Base-by-base conservation (phyloP, 2,113 vertebrate species). In the Protobothrops flavoviridis region DNA sequence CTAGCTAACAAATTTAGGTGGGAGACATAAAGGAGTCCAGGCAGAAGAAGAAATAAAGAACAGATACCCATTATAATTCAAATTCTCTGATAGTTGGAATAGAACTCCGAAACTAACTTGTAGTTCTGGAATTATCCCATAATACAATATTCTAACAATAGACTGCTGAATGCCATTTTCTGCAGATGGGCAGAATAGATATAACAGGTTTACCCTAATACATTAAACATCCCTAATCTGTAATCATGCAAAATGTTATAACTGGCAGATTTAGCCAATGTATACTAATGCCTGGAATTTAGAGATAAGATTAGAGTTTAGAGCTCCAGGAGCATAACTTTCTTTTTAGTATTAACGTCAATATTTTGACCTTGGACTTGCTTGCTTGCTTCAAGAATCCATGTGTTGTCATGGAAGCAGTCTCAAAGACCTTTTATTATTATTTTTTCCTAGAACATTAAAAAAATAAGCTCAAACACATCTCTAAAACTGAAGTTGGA, bases 401-500 rank as follows among this genome's bases (percentile, higher is more conserved):
- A 93, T 94, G 7, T 21, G 8, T 93, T 94, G 39, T 92, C 81
- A 92, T 61, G 29, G 5, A 15, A 74, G 64, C 26, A 87, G 10
- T 92, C 57, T 69, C 23, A 33, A 56, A 29, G 39, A 74, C 3
- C 85, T 91, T 87, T 81, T 61, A 33, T 39, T 39, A 81, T 81
- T 81, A 81, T 81, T 81, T 20, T 81, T 74, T 81, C 17, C 3
- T 48, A 86, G n/a, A 86, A 81, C 15, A 5, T 93, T 93, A 69
- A 86, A 92, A 50, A 10, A 81, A 64, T 5, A 64, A 29, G 4
- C 12, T 3, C 0, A 91, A 74, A 24, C 87, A 4, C 11, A 90
- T 29, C 55, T 91, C 11, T 85, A 92, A 94, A 74, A 57, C 20
- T 93, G n/a, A 87, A 90, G 13, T 69, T 93, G 39, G 81, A 56